Base-by-base conservation (phyloP, 2,797 vertebrate genomes). In the Spheniscus humboldti region DNA sequence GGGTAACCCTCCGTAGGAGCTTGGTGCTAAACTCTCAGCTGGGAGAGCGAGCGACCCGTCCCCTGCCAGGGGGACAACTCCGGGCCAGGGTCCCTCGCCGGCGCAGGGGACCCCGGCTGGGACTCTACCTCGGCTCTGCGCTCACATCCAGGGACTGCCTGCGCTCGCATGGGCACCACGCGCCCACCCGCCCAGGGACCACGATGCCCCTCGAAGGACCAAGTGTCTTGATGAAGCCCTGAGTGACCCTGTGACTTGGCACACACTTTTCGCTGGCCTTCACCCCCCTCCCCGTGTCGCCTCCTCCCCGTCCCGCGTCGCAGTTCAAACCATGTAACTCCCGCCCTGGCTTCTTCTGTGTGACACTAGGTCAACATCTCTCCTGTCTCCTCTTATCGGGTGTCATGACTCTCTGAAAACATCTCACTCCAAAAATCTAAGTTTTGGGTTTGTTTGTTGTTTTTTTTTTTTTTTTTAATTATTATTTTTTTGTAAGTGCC, bases 401-500 rank as follows among this genome's bases (percentile, higher is more conserved):
- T 97, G 93, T 97, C 6, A 94, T 97, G 97, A 95, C 93, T 96
- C 92, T 95, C 94, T 96, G 95, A 86, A 98, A 97, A 97, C 98
- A 98, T 98, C 99, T 98, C 98, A 98, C 97, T 98, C 97, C 92
- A 98, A 98, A 98, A 98, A 98, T 98, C 94, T 79, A 92, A 93
- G 92, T 93, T 95, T 94, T 97, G 98, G 98, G 86, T 97, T 98
- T 91, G 96, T 98, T 98, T 35, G 35, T 35, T 88, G 11, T 84
- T 60, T 59, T 14, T 39, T 28, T 68, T 18, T 74, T 96, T 73
- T 74, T 75, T 68, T 93, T 59, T 60, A n/a, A 74, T 96, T 90
- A 39, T 72, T 94, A 94, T 95, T 96, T 88, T 96, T 99, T 99
- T 98, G 98, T 98, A 98, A 97, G 99, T 99, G 99, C 99, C 99